Evolutionary conservation across 2,113 vertebrate genomes (phyloP), one percentile per base, ranked within the genome.

Genomic region (Tachuris rubrigastra): DNA sequence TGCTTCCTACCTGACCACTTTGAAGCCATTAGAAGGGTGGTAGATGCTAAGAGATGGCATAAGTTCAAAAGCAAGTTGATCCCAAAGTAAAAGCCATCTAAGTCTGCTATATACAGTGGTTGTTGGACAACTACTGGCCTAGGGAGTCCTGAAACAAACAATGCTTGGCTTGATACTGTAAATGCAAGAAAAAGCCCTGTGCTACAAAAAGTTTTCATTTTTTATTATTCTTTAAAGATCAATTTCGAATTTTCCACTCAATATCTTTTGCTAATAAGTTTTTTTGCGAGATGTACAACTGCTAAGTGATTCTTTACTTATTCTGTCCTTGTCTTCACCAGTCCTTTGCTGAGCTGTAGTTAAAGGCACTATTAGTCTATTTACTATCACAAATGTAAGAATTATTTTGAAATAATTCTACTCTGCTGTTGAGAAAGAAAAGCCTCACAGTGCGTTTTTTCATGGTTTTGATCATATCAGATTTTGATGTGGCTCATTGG

Each of bases 381-480:
- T 81, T 31, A 33, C 35, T 67, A 35, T n/a, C 27, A 63, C 18
- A 78, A 63, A 47, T 47, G 0, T 47, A 65, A n/a, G n/a, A 87
- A 14, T 35, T 85, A 82, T 71, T 87, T 63, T 90, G 33, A 72
- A 89, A 52, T 66, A 95, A 94, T 83, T 93, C 35, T 68, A 31
- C n/a, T 55, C 22, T 65, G 62, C 37, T 94, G 60, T 80, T 93
- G 55, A 69, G 44, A 53, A 49, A 77, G 47, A 59, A 23, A 93
- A 63, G 66, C 49, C 71, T 95, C 84, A 82, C 44, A 93, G 59
- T 23, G 53, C 8, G 18, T 17, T 97, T 97, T 95, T 76, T 89
- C 58, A 39, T 85, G 41, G 92, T 90, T 85, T 94, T 87, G 85
- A 90, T 96, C 55, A 74, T 50, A 88, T 77, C 62, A 35, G 65